These are phyloP conservation scores for Deroplatys truncata DNA, from an alignment of 2,888 invertebrate species.

Conservation along the genomic window DNA sequence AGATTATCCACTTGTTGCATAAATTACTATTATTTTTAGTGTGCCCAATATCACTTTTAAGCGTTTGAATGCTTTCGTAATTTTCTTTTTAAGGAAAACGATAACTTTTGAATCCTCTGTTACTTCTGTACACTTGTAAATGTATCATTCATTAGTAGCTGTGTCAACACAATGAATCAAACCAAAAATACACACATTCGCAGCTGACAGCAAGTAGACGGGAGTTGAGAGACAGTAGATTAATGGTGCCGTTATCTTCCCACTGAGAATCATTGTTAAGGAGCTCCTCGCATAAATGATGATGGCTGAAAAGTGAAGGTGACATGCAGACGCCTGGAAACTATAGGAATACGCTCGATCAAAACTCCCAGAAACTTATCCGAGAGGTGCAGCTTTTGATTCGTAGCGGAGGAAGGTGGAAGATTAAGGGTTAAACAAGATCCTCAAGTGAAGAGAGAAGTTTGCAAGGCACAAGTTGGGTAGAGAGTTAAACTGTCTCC, in stretches of 20 bases:
- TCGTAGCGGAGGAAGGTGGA: not conserved
- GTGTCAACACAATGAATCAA: not conserved
- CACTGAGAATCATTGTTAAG: not conserved
- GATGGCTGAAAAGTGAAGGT: not conserved
- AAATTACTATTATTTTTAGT: no score
- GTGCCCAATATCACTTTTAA: no score
- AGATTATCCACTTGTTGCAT: no score
- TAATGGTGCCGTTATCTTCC: not conserved
- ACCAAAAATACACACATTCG: not conserved
- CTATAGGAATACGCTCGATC: not conserved
- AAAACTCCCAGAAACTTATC: not conserved
- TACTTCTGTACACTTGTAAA: not conserved
- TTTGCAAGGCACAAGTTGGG: not conserved
- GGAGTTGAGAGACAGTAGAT: not conserved
- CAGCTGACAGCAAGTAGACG: not conserved
- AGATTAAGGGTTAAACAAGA: not conserved
- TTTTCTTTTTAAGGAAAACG: no score
- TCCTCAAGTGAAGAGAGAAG: not conserved
- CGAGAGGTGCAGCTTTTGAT: not conserved
- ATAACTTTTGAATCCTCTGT: no score
- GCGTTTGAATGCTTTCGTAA: no score
- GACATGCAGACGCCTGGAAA: not conserved
- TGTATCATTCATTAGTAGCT: not conserved
- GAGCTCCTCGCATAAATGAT: not conserved
- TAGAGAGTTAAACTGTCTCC: not conserved